These are phyloP conservation scores for Apis florea DNA, from an alignment of 1,140 invertebrate species.

Conservation along the genomic window DNA sequence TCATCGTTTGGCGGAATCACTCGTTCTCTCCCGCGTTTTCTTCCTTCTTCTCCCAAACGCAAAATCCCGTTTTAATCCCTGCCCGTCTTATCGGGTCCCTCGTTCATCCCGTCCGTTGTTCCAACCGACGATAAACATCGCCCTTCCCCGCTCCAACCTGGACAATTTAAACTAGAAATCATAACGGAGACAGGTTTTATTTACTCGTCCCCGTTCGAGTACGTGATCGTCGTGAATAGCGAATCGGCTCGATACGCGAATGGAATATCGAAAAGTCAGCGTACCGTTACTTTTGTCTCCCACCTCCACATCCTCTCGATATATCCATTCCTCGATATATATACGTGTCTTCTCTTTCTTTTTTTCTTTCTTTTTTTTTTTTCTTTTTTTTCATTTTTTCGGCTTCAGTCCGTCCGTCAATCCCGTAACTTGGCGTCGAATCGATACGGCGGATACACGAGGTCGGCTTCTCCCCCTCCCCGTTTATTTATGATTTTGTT, in stretches of 20 bases:
- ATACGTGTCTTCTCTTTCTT: neutral
- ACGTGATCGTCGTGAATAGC: conserved; percentile 36
- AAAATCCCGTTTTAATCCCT: neutral
- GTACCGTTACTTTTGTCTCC: conserved; percentile 39
- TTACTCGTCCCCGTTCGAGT: conserved; percentile 18
- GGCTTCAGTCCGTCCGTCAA: conserved; percentile 24
- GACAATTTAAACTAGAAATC: conserved; percentile 33
- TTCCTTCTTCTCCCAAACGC: neutral
- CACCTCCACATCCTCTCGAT: too few species aligned
- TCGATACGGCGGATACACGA: conserved; percentile 47
- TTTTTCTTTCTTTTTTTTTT: neutral
- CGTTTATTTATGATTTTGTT: conserved; percentile 50
- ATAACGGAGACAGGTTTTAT: conserved; percentile 25
- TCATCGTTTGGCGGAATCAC: neutral
- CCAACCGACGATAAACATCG: conserved; percentile 19
- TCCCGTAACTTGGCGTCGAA: conserved; percentile 52
- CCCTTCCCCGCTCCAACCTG: neutral
- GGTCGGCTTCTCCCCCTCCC: neutral
- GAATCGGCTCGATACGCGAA: conserved; percentile 11
- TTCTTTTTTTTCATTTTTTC: neutral
- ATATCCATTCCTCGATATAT: too few species aligned
- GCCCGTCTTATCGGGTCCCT: neutral
- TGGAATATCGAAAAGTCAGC: conserved; percentile 43
- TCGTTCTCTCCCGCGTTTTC: too few species aligned
- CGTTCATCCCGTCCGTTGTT: conserved; percentile 3